Conservation (phyloP, 2,888 invertebrate genomes). For the Aplocera efformata region DNA sequence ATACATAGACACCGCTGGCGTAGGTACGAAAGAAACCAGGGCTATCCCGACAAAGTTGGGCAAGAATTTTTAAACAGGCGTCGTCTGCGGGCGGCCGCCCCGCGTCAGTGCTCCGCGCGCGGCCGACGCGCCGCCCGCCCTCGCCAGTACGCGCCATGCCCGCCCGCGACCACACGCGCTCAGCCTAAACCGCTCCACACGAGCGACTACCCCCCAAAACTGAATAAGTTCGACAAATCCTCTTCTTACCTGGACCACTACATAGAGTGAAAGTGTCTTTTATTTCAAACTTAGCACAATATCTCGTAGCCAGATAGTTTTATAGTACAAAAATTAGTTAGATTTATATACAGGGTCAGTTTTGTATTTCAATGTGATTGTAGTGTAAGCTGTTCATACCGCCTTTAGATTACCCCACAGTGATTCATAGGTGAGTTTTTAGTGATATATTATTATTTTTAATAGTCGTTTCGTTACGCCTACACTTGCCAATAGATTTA, state of each 20-base stretch:
- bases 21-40: conserved; percentile 44
- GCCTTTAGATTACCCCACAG: conserved; percentile 63
- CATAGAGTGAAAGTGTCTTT: conserved; percentile 63
- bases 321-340: conserved; percentile 76
- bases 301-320: conserved; percentile 68
- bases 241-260: conserved; percentile 79
- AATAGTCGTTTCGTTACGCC: conserved; percentile 16
- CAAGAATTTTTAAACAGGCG: conserved; percentile 73
- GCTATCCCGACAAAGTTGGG: conserved; percentile 61
- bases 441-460: conserved; percentile 32
- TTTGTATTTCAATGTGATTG: conserved; percentile 81
- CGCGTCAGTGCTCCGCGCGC: conserved; percentile 65
- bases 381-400: conserved; percentile 76
- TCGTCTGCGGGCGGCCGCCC: conserved; percentile 69
- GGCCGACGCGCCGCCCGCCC: conserved; percentile 40
- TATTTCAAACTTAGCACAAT: conserved; percentile 74
- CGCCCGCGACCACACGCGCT: conserved; percentile 55
- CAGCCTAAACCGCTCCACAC: too few relatives aligned
- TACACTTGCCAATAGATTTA: conserved; percentile 35
- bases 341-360: conserved; percentile 79
- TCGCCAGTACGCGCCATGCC: conserved; percentile 39
- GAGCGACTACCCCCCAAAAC: conserved; percentile 54
- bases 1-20: conserved; percentile 15
- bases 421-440: conserved; percentile 67
- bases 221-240: conserved; percentile 80